These are phyloP conservation scores for Sitophilus oryzae DNA, from an alignment of 1,140 invertebrate species.

Conservation along the genomic window DNA sequence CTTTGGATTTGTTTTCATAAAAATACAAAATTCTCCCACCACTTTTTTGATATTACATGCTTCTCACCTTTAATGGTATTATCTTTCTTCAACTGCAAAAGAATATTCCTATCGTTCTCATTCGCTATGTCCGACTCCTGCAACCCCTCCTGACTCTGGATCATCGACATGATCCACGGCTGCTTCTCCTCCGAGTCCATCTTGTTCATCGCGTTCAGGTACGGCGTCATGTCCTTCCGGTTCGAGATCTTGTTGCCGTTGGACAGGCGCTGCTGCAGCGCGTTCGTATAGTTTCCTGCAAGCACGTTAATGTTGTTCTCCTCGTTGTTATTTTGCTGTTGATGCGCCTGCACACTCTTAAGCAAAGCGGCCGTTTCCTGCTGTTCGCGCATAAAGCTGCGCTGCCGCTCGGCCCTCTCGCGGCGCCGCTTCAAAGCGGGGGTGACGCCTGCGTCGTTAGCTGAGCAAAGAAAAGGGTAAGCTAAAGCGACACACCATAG, in stretches of 20 bases:
- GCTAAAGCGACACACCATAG: constrained; percentile 11
- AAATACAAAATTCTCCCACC: not conserved
- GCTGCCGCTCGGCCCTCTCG: constrained; percentile 73
- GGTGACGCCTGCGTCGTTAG: constrained; percentile 62
- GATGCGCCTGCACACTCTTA: constrained; percentile 13
- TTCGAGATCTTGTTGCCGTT: constrained; percentile 46
- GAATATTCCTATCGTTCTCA: constrained; percentile 54
- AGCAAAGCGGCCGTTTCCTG: constrained; percentile 55
- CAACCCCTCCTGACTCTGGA: constrained; percentile 49
- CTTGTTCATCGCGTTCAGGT: constrained; percentile 54
- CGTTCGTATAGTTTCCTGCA: constrained; percentile 51
- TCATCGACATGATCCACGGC: constrained; percentile 52
- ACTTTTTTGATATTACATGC: not conserved
- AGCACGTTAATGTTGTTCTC: constrained; percentile 40
- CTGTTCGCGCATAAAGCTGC: constrained; percentile 73
- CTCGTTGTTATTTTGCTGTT: constrained; percentile 45
- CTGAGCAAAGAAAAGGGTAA: constrained; percentile 35
- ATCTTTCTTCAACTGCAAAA: constrained; percentile 63
- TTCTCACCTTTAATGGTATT: constrained; percentile 56
- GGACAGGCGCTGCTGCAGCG: constrained; percentile 51
- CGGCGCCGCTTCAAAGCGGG: constrained; percentile 65
- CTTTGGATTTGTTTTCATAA: too few species aligned
- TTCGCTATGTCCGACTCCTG: constrained; percentile 49
- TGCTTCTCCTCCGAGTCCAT: constrained; percentile 57
- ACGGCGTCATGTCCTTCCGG: constrained; percentile 52